These are phyloP conservation scores for Dioctria linearis DNA, from an alignment of 2,888 invertebrate species.

Conservation along the genomic window DNA sequence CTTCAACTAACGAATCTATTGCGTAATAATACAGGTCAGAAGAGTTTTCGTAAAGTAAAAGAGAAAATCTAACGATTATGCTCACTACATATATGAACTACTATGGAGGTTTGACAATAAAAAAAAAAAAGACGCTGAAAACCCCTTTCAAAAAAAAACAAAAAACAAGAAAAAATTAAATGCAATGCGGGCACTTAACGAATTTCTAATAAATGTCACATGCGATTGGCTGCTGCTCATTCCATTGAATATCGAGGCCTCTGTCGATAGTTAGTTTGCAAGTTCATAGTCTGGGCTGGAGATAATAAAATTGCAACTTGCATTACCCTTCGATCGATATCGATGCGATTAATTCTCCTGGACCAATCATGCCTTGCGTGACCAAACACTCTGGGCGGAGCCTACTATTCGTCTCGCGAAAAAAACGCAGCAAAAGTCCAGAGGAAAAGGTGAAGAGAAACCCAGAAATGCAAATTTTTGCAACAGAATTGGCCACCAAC, in stretches of 20 bases:
- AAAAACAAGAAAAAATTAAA: slow-evolving; percentile 4
- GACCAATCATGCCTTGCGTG: slow-evolving; percentile 62
- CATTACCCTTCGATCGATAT: slow-evolving; percentile 50
- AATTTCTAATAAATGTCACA: slow-evolving; percentile 51
- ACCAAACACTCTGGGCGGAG: slow-evolving; percentile 61
- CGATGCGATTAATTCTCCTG: slow-evolving; percentile 60
- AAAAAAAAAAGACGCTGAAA: background rate
- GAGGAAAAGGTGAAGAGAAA: slow-evolving; percentile 58
- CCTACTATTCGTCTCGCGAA: slow-evolving; percentile 60
- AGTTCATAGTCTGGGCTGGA: slow-evolving; percentile 46
- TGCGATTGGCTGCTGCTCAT: slow-evolving; percentile 45
- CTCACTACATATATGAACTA: too few species aligned
- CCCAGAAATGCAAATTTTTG: slow-evolving; percentile 59
- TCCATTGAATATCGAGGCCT: slow-evolving; percentile 16
- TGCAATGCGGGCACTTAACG: slow-evolving; percentile 45
- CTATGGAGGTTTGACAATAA: slow-evolving; percentile 6
- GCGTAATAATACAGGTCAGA: slow-evolving; percentile 30
- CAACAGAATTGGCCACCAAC: slow-evolving; percentile 56
- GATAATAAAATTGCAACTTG: slow-evolving; percentile 51
- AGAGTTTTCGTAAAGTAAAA: slow-evolving; percentile 1
- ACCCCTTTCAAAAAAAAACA: background rate
- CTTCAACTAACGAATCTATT: slow-evolving; percentile 22
- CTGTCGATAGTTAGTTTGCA: slow-evolving; percentile 33
- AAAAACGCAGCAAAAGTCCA: slow-evolving; percentile 55
- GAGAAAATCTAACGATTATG: background rate